Evolutionary conservation across 2,113 vertebrate species (phyloP), one percentile per base, ranked within the genome.

Genomic region (Elaphurus davidianus): DNA sequence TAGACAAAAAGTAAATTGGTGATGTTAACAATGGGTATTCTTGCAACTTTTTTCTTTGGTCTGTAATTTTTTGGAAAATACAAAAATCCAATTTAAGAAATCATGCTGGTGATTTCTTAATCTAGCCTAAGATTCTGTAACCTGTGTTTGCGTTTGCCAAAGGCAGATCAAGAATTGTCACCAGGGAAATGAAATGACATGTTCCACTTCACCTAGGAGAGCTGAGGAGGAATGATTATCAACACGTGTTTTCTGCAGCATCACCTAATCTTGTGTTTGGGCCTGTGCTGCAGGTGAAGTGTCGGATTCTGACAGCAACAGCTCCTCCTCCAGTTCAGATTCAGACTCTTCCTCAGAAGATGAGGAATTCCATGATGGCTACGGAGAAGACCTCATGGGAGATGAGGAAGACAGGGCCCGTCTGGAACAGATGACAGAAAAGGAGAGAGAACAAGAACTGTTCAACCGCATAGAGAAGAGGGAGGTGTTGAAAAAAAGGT

Each of bases 401-500:
- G 99, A 99, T 94, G 99, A 99, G 30, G 99, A 99, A 98, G 99
- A 99, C 97, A 93, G 99, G 95, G 99, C 99, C 86, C 99, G 99
- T 3, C 99, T 99, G 97, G 99, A 99, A 93, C 99, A 99, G 99
- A 99, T 99, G 99, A 99, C 99, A 0, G 99, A 99, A 98, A 99
- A 99, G 96, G 99, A 99, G 98, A 98, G 99, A 50, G 99, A 99
- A 47, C 99, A 99, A 95, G 99, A 99, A 95, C 99, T 99, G 40
- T 99, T 99, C 98, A 99, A 99, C 97, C 99, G 99, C 95, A 99
- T 99, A 87, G 99, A 99, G 98, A 99, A 99, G 98, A 99, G 99
- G 98, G 99, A 99, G 98, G 99, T 99, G 97, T 98, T 99, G 15
- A 99, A 99, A 98, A 99, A 99, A 99, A 99, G 99, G 99, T 99